Percentiles rank a stretch among this genome's conserved stretches.
Evolutionary conservation across 2,888 invertebrate species (phyloP).

Genomic region (Thera obeliscata): DNA sequence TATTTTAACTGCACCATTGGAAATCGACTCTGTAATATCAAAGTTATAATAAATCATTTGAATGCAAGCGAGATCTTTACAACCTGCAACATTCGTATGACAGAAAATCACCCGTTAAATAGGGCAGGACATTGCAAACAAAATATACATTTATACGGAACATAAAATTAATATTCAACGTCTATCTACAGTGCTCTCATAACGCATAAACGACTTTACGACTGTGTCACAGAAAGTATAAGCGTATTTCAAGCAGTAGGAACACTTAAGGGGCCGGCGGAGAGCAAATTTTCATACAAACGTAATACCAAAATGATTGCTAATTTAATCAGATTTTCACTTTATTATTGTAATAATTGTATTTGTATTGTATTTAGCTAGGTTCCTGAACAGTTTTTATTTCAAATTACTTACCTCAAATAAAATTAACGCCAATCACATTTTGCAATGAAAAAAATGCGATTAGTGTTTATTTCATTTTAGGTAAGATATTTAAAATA

Average conservation of each 20-base stretch:
- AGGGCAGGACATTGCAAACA: slow-evolving; percentile 26
- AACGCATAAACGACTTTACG: slow-evolving; percentile 51
- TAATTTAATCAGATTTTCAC: too few species aligned
- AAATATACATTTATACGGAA: slow-evolving; percentile 38
- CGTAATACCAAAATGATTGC: too few species aligned
- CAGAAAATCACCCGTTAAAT: slow-evolving; percentile 28
- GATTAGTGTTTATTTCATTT: too few species aligned
- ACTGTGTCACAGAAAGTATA: slow-evolving; percentile 21
- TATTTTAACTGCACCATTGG: not conserved
- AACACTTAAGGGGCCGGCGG: too few species aligned
- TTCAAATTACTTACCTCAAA: too few species aligned
- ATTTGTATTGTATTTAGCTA: too few species aligned
- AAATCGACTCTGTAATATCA: not conserved
- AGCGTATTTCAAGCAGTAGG: slow-evolving; percentile 2
- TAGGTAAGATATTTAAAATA: too few species aligned
- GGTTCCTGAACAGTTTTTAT: too few species aligned
- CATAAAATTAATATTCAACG: slow-evolving; percentile 57
- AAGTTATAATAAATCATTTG: not conserved
- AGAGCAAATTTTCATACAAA: too few species aligned
- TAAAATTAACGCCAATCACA: too few species aligned
- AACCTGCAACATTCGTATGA: slow-evolving; percentile 20
- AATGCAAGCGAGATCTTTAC: slow-evolving; percentile 9
- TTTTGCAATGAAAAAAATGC: too few species aligned
- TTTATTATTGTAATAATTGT: too few species aligned
- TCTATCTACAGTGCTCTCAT: slow-evolving; percentile 42